Conservation (phyloP, 2,797 vertebrate species). For the Sparus aurata region DNA sequence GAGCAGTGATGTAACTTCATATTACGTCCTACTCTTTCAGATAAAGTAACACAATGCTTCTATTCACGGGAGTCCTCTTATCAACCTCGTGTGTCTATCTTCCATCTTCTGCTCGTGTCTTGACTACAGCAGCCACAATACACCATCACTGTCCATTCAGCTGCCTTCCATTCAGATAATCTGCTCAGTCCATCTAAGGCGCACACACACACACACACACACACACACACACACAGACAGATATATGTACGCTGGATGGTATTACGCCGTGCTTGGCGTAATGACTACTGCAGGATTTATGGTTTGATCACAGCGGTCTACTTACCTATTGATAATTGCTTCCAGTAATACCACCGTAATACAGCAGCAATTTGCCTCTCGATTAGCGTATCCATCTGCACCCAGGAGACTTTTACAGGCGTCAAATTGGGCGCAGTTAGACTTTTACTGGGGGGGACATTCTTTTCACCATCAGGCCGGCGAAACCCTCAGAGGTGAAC, state of each 20-base stretch:
- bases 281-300: slow-evolving; percentile 58
- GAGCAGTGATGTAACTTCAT: slow-evolving; percentile 32
- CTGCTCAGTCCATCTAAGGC: slow-evolving; percentile 51
- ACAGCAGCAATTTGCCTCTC: slow-evolving; percentile 73
- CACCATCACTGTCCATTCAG: slow-evolving; percentile 47
- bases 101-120: slow-evolving; percentile 54
- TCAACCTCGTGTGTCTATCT: slow-evolving; percentile 47
- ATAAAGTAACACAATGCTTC: slow-evolving; percentile 54
- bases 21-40: slow-evolving; percentile 1
- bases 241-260: slow-evolving; percentile 41
- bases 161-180: slow-evolving; percentile 42
- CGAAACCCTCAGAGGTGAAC: slow-evolving; percentile 63
- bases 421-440: slow-evolving; percentile 73
- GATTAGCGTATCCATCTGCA: slow-evolving; percentile 76
- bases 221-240: not conserved
- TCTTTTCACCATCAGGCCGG: slow-evolving; percentile 61
- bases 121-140: slow-evolving; percentile 65
- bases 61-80: slow-evolving; percentile 54
- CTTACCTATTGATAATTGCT: slow-evolving; percentile 71
- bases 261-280: slow-evolving; percentile 34
- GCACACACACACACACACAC: not conserved
- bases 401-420: slow-evolving; percentile 71
- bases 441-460: slow-evolving; percentile 70
- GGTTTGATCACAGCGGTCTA: slow-evolving; percentile 58
- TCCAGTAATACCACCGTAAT: slow-evolving; percentile 69